Evolutionary conservation across 2,113 vertebrate species (phyloP).

Genomic region (cat (Felis catus)): F.catus_Fca126_mat1.0 CM031412.1:229376501-229377000

Average conservation of each 20-base stretch:
- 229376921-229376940: neutral
- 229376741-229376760: neutral
- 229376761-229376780: neutral
- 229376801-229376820: neutral
- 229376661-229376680: neutral
- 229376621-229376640: neutral
- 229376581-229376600: neutral
- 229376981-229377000: neutral
- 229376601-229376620: neutral
- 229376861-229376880: neutral
- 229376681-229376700: neutral
- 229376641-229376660: neutral
- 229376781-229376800: neutral
- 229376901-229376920: neutral
- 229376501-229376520: neutral
- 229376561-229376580: neutral
- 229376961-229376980: neutral
- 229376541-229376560: neutral
- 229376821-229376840: neutral
- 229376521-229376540: neutral
- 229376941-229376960: neutral
- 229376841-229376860: rapidly evolving
- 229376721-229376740: neutral
- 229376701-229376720: neutral
- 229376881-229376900: neutral